These are phyloP conservation scores for Lepilemur septentrionalis DNA, from an alignment of 2,797 vertebrate genomes.

Conservation along the genomic window DNA sequence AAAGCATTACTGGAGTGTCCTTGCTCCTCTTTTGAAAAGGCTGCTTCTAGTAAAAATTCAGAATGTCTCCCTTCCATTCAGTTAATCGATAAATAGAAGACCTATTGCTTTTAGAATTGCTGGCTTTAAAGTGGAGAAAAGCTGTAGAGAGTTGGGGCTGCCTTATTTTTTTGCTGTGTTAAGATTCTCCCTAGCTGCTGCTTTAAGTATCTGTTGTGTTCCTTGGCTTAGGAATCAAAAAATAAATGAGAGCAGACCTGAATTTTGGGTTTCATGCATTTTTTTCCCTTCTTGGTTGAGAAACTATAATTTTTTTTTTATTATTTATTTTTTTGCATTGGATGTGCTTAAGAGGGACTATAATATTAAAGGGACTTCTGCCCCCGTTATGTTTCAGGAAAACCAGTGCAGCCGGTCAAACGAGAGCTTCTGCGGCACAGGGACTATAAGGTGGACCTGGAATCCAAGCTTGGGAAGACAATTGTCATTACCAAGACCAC, in stretches of 20 bases:
- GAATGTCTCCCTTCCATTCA: background rate
- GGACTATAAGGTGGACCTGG: constrained; percentile 99
- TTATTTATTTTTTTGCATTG: background rate
- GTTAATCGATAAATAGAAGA: constrained; percentile 11
- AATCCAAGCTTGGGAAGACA: constrained; percentile 98
- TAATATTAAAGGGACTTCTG: constrained; percentile 3
- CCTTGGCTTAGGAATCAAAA: constrained; percentile 24
- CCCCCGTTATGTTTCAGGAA: constrained; percentile 85
- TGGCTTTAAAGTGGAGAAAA: constrained; percentile 20
- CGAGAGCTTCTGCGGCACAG: constrained; percentile 95
- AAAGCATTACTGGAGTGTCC: background rate
- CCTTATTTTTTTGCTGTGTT: constrained; percentile 16
- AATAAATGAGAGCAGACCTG: background rate
- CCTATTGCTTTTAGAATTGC: background rate
- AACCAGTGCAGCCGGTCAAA: constrained; percentile 93
- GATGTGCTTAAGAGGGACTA: background rate
- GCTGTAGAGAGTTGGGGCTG: background rate
- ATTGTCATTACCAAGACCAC: constrained; percentile 99
- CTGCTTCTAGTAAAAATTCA: constrained; percentile 24
- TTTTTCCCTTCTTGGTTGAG: background rate
- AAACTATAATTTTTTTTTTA: background rate
- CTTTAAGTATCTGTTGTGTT: background rate
- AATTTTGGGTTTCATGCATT: constrained; percentile 18
- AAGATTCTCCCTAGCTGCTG: background rate
- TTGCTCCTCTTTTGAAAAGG: constrained; percentile 38